Conservation (phyloP, 2,113 vertebrate species). For the Galemys pyrenaicus region DNA sequence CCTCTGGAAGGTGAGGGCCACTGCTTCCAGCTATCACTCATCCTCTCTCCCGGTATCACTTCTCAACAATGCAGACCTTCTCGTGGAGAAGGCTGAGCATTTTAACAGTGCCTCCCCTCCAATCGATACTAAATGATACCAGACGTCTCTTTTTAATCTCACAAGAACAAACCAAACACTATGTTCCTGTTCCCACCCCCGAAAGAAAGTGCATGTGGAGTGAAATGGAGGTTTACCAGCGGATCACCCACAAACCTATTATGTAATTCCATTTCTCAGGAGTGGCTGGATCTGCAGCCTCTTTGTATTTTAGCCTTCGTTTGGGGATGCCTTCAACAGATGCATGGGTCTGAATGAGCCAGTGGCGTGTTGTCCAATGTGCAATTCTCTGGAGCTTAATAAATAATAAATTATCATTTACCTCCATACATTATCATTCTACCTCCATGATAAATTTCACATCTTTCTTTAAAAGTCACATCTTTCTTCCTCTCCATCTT, state of each 20-base stretch:
- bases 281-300: neutral
- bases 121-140: slow-evolving; percentile 52
- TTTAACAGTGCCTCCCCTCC: slow-evolving; percentile 58
- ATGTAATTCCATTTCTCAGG: slow-evolving; percentile 47
- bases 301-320: neutral
- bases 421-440: too few species aligned
- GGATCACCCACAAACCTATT: slow-evolving; percentile 58
- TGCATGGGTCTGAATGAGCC: neutral
- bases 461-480: slow-evolving; percentile 22
- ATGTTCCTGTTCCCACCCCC: slow-evolving; percentile 26
- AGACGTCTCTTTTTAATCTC: slow-evolving; percentile 53
- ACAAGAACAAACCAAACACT: slow-evolving; percentile 70
- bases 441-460: neutral
- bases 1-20: slow-evolving; percentile 60
- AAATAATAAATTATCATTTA: too few species aligned
- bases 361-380: neutral
- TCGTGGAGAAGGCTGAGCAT: slow-evolving; percentile 35
- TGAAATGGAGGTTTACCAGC: slow-evolving; percentile 54
- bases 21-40: slow-evolving; percentile 57
- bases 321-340: slow-evolving; percentile 24
- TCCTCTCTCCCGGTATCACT: neutral
- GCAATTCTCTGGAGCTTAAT: neutral
- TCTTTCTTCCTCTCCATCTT: too few species aligned
- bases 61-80: slow-evolving; percentile 57
- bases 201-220: slow-evolving; percentile 37